Evolutionary conservation across 1,140 invertebrate species (phyloP).

Genomic region (Eueides isabella): DNA sequence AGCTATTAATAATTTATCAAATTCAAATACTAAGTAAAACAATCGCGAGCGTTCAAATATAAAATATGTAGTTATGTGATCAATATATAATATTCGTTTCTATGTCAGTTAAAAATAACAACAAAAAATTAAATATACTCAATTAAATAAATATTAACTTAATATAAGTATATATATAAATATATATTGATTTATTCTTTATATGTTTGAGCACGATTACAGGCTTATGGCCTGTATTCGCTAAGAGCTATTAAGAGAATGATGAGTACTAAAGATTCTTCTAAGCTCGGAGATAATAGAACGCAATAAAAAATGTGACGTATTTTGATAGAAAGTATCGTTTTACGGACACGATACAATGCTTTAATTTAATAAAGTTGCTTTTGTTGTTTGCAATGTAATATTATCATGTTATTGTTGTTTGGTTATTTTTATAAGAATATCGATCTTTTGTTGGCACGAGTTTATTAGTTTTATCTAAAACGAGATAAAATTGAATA

Average conservation of each 20-base stretch:
- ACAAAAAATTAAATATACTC: background rate
- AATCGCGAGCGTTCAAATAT: too few relatives aligned
- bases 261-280: conserved; percentile 14
- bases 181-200: background rate
- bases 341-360: background rate
- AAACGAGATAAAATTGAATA: too few relatives aligned
- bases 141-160: background rate
- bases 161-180: background rate
- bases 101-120: background rate
- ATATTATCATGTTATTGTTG: background rate
- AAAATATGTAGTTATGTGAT: too few relatives aligned
- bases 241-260: conserved; percentile 13
- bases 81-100: too few relatives aligned
- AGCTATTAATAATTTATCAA: too few relatives aligned
- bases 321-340: conserved; percentile 6
- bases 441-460: too few relatives aligned
- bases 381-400: background rate
- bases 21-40: too few relatives aligned
- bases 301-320: conserved; percentile 6
- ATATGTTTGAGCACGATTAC: background rate
- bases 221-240: background rate
- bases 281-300: conserved; percentile 12
- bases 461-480: too few relatives aligned
- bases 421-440: background rate
- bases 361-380: background rate